Base-by-base conservation (phyloP, 1,140 invertebrate genomes). In the Pemphigus obesinymphae region DNA sequence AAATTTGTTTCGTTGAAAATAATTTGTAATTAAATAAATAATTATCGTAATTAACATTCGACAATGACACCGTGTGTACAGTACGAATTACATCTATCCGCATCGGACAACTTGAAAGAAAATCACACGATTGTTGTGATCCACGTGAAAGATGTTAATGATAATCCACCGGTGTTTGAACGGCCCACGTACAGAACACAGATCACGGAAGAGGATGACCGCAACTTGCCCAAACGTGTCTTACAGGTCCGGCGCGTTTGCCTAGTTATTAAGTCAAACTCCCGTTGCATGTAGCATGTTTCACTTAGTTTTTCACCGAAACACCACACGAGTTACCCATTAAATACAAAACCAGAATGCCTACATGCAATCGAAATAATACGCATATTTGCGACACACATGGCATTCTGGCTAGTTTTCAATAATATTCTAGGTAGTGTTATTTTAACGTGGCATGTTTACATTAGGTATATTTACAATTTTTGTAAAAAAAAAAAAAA, bases 111-210 rank as follows among this genome's bases (percentile, higher is more conserved):
- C 90, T 89, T 97, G 85, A 96, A 96, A 89, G 96, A 97, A 88
- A 97, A 97, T 90, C 95, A 95, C 88, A 97, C 96, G 6, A 96
- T 93, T 10, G 96, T 97, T 50, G 95, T 97, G 84, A 97, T 97
- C 85, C 95, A 97, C 88, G 95, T 97, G 83, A 97, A 97, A 89
- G 96, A 97, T 86, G 95, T 97, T 70, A 97, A 97, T 87, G 95
- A 97, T 88, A 94, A 94, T 87, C 90, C 90, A 23, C 94, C 94
- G 2, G 93, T 94, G 82, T 97, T 97, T 88, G 95, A 97, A 88
- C 90, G 95, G 83, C 96, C 96, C 37, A 97, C 95, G 70, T 97
- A 97, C 88, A 91, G 95, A 85, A 96, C 96, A 11, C 95, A 97
- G 88, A 97, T 97, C 87, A 97, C 95, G 6, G 96, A 97, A 87